Conservation (phyloP, 2,113 vertebrate species). For the Craseonycteris thonglongyai region DNA sequence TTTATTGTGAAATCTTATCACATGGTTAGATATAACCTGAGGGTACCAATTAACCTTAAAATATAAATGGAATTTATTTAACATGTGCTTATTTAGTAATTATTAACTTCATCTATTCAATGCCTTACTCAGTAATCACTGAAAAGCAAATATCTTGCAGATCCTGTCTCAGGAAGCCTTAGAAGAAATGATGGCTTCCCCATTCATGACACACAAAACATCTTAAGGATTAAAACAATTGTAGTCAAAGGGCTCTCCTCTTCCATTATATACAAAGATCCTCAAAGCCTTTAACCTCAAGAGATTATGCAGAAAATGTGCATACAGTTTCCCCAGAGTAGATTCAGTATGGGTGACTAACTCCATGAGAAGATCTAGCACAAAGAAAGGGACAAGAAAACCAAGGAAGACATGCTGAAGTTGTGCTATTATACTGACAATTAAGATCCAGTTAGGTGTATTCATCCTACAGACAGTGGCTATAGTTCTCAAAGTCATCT, state of each 20-base stretch:
- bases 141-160: slow-evolving; percentile 19
- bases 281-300: slow-evolving; percentile 49
- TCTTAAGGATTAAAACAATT: slow-evolving; percentile 58
- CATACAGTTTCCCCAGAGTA: slow-evolving; percentile 38
- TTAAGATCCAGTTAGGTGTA: neutral
- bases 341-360: slow-evolving; percentile 57
- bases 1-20: neutral
- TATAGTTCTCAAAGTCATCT: neutral
- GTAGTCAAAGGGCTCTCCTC: slow-evolving; percentile 45
- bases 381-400: slow-evolving; percentile 13
- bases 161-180: slow-evolving; percentile 33
- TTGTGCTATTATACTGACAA: slow-evolving; percentile 5
- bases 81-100: slow-evolving; percentile 23
- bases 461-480: slow-evolving; percentile 22
- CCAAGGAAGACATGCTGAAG: neutral
- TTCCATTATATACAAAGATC: slow-evolving; percentile 45
- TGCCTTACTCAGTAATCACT: slow-evolving; percentile 27
- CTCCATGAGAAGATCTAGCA: slow-evolving; percentile 35
- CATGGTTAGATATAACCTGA: neutral
- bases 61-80: neutral
- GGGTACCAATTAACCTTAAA: slow-evolving; percentile 10
- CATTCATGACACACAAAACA: slow-evolving; percentile 55
- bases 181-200: slow-evolving; percentile 45
- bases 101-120: slow-evolving; percentile 44
- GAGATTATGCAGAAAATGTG: slow-evolving; percentile 62